Percentiles rank a stretch among this genome's conserved stretches.
Conservation (phyloP, 2,888 invertebrate genomes). For the Pyrocoelia pectoralis region DNA sequence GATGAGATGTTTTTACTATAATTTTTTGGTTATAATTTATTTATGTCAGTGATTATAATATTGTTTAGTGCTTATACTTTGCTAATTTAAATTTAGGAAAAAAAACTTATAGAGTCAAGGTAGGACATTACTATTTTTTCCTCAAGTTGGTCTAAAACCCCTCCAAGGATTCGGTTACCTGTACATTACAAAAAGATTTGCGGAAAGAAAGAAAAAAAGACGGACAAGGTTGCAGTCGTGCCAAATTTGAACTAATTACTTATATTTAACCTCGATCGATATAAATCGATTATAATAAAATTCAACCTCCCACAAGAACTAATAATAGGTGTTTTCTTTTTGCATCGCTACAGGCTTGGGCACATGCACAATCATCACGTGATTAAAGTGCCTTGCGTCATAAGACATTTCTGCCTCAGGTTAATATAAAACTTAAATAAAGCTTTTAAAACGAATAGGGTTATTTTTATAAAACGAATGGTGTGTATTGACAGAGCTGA, state of each 20-base stretch:
- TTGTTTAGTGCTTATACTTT: too few species aligned
- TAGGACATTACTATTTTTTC: not conserved
- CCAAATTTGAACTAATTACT: not conserved
- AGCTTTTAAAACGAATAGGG: too few species aligned
- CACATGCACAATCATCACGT: too few species aligned
- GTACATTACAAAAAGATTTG: not conserved
- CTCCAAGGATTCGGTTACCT: not conserved
- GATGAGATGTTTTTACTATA: too few species aligned
- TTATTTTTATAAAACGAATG: too few species aligned
- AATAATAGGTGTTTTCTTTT: not conserved
- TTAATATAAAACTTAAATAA: too few species aligned
- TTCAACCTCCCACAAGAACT: not conserved
- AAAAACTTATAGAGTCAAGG: not conserved
- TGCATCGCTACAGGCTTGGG: too few species aligned
- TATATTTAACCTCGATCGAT: not conserved
- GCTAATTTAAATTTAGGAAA: not conserved
- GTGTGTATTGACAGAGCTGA: too few species aligned
- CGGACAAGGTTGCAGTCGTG: not conserved
- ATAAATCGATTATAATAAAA: not conserved
- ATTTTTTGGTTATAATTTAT: too few species aligned
- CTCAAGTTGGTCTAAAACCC: not conserved
- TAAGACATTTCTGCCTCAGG: too few species aligned
- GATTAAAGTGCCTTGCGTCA: too few species aligned
- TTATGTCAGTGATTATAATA: too few species aligned
- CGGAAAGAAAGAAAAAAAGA: not conserved